phyloP scores from a whole-genome alignment of 2,888 invertebrate genomes.

The Pristionchus fissidentatus region DNA sequence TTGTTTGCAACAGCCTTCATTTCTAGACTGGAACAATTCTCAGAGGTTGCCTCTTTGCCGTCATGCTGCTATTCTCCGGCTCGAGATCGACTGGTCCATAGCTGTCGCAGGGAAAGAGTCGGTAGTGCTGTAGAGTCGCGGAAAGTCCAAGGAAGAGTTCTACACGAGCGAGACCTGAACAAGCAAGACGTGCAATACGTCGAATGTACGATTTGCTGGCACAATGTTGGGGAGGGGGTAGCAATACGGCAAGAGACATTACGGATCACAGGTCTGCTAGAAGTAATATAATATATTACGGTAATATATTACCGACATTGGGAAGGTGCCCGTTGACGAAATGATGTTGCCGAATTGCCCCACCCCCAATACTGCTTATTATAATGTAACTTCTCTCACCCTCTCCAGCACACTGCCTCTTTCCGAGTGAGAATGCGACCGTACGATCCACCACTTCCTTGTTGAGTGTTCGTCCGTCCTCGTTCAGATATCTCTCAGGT shows the following conservation, averaged over 20 bases:
- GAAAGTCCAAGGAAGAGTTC: slow-evolving; percentile 28
- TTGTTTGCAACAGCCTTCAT: neutral
- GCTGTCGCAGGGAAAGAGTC: slow-evolving; percentile 2
- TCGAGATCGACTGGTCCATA: neutral
- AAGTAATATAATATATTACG: no score
- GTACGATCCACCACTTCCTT: neutral
- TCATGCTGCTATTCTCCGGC: neutral
- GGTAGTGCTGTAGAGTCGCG: slow-evolving; percentile 8
- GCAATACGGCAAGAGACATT: neutral
- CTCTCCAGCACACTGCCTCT: slow-evolving; percentile 13
- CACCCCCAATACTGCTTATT: no score
- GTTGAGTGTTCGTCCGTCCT: neutral
- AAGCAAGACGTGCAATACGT: no score
- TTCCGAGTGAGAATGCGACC: neutral
- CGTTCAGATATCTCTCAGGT: neutral
- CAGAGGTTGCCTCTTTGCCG: neutral
- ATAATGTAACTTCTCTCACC: no score
- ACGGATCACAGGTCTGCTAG: no score
- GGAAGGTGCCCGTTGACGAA: no score
- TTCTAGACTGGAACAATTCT: neutral
- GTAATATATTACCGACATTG: no score
- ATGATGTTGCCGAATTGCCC: no score
- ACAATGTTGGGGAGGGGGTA: neutral
- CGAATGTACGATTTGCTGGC: neutral
- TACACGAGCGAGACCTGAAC: slow-evolving; percentile 6